Base-by-base conservation (phyloP, 1,140 invertebrate species). In the Aethina tumida region DNA sequence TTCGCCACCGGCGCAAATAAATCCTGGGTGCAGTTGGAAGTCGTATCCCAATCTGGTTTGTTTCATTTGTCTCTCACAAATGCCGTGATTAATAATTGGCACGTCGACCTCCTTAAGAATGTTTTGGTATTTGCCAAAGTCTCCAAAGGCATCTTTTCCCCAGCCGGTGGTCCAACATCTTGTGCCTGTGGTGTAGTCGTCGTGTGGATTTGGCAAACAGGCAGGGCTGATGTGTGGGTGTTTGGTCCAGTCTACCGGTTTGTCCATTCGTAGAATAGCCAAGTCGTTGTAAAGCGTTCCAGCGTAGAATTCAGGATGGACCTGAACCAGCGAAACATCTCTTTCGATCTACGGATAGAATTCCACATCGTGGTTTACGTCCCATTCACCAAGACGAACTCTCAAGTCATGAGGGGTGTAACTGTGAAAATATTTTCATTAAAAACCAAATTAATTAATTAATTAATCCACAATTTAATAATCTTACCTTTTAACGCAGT, bases 111-210 rank as follows among this genome's bases (percentile, higher is more conserved):
- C 86, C 53, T 92, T 91, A 8, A 93, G 64, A 17, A 90, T 85
- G 45, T 91, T 90, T 63, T 91, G 86, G 53, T 89, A 93, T 59
- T 89, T 89, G 55, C 88, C 87, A 50, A 75, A 80, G 41, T 86
- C 76, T 1, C 88, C 89, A 42, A 93, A 95, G 12, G 88, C 85
- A 55, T 94, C 85, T 63, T 94, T 95, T 28, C 91, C 91, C 91
- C 91, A 95, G 5, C 91, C 90, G 7, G 89, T 93, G 1, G 89
- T 91, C 79, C 84, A 90, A 30, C 70, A 84, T 48, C 77, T 68
- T 4, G 75, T 65, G 15, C 83, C 81, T n/a, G n/a, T n/a, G 13
- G 75, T 72, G 56, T 88, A 94, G 28, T 89, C 81, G 4, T 84
- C 78, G 45, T 75, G 74, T 52, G 77, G 77, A 34, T 82, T 76